These are phyloP conservation scores for Apis laboriosa DNA, from an alignment of 1,140 invertebrate genomes.

Conservation along the genomic window DNA sequence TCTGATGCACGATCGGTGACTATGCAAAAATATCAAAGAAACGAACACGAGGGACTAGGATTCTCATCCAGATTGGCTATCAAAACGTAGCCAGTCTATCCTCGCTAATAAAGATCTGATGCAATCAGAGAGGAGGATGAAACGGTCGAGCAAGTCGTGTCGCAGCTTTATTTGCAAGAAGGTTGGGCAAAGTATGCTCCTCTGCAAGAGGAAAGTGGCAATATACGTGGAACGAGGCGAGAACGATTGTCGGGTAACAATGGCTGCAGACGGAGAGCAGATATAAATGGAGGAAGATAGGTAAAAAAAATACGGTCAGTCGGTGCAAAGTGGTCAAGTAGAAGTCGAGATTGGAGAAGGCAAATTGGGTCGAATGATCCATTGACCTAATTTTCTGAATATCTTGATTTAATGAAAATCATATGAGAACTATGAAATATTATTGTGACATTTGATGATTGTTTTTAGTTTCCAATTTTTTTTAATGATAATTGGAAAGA, in stretches of 20 bases:
- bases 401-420: too few species aligned
- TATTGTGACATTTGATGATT: too few species aligned
- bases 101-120: conserved; percentile 54
- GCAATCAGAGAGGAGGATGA: conserved; percentile 48
- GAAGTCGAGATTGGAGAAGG: not conserved
- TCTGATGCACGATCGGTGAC: too few species aligned
- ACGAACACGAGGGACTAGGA: not conserved
- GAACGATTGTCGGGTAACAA: conserved; percentile 29
- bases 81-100: conserved; percentile 1
- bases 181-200: conserved; percentile 12
- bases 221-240: conserved; percentile 43
- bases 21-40: not conserved
- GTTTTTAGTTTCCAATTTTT: too few species aligned
- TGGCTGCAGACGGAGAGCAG: conserved; percentile 1
- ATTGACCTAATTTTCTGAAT: too few species aligned
- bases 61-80: not conserved
- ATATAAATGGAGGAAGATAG: not conserved
- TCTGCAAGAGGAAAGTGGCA: conserved; percentile 31
- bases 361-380: not conserved
- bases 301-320: not conserved
- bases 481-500: too few species aligned
- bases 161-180: conserved; percentile 31
- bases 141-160: not conserved
- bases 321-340: not conserved
- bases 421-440: too few species aligned